Evolutionary conservation across 2,797 vertebrate genomes (phyloP), one percentile per base, ranked within the genome.

Genomic region (Chelon auratus): DNA sequence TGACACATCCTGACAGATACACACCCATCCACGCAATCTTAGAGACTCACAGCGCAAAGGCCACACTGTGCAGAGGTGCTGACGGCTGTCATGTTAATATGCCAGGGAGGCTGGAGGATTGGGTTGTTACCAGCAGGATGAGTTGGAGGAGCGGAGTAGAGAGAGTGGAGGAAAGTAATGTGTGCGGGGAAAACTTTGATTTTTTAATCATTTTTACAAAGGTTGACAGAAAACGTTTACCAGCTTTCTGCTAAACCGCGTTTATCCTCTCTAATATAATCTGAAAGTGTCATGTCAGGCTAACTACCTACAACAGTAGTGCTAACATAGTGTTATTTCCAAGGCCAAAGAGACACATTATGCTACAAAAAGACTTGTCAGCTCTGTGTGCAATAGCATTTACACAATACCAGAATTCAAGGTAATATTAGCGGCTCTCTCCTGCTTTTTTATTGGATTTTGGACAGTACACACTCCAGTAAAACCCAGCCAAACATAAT

Each of bases 1-100:
- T 85, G 85, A 91, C 88, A 87, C 80, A 80, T 88, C 78, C 50
- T 87, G 79, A 89, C 85, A 84, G 82, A 72, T 63, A 73, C 83
- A 83, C 75, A 75, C 73, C 66, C 80, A 63, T 82, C 79, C 69
- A 60, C 51, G 68, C 82, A 68, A 80, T 56, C 63, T 76, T 52
- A 72, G 79, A 83, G 71, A 82, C 85, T 73, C 53, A 2, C 63
- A 65, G 83, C 53, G 75, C 90, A 90, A 87, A 91, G 83, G 85
- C 82, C 87, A 84, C 8, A 33, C 66, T 67, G 82, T 81, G 65
- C 77, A 75, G 86, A 89, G 86, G 90, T 90, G 85, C 83, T 89
- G 88, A 91, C 60, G 82, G 83, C 83, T 91, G 89, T 92, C 89
- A 91, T 90, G 89, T 81, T 89, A 87, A 88, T 90, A 73, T 81